Conservation (phyloP, 1,140 invertebrate genomes). For the Paramacrobiotus metropolitanus region DNA sequence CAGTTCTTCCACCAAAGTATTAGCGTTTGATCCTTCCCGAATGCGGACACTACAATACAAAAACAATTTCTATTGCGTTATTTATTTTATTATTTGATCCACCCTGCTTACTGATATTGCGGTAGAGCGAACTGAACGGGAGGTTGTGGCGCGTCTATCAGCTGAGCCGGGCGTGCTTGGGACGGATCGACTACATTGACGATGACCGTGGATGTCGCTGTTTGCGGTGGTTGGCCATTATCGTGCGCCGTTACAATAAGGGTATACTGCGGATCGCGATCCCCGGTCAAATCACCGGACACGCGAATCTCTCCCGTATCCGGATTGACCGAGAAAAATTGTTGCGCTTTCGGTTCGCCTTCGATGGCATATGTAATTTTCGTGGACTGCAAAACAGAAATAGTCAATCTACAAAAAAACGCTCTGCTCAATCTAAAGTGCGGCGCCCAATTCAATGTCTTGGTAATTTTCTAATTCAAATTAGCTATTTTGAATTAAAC, state of each 20-base stretch:
- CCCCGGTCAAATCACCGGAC: conserved; percentile 35
- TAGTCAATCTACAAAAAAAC: too few species aligned
- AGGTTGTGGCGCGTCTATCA: neutral
- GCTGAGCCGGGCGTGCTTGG: neutral
- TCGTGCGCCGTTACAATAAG: conserved; percentile 58
- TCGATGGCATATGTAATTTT: conserved; percentile 1
- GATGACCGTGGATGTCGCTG: conserved; percentile 41
- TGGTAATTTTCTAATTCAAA: too few species aligned
- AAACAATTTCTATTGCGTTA: too few species aligned
- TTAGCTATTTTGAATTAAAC: too few species aligned
- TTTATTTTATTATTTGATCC: too few species aligned
- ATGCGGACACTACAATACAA: neutral
- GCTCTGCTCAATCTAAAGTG: too few species aligned
- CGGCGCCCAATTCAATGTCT: too few species aligned
- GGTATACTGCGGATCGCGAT: conserved; percentile 43
- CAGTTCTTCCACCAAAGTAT: neutral
- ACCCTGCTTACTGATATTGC: neutral
- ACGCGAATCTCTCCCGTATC: conserved; percentile 46
- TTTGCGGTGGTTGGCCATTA: conserved; percentile 51
- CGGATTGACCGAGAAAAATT: conserved; percentile 45
- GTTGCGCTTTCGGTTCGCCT: conserved; percentile 21
- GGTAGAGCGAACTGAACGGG: conserved; percentile 3
- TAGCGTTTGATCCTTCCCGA: neutral
- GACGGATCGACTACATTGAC: conserved; percentile 36
- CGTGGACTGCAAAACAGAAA: conserved; percentile 3